These are phyloP conservation scores for Leptinotarsa undecemlineata DNA, from an alignment of 1,140 invertebrate species.

Conservation along the genomic window DNA sequence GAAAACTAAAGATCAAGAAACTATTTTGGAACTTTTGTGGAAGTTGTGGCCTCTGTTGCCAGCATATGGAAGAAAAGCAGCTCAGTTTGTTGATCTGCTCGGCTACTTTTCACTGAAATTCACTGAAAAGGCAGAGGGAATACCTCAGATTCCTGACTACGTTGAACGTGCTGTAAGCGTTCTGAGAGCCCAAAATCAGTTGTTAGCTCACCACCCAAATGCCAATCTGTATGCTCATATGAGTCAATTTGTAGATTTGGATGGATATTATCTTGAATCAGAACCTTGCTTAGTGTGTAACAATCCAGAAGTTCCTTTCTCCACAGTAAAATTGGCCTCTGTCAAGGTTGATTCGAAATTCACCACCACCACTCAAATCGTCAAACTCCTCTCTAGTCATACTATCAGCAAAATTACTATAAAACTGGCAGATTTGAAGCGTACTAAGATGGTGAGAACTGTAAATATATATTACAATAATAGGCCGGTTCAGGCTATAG, in stretches of 20 bases:
- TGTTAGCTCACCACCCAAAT: constrained; percentile 90
- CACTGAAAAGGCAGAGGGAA: constrained; percentile 43
- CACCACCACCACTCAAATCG: constrained; percentile 96
- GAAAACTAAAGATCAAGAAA: constrained; percentile 73
- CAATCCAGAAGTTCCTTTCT: constrained; percentile 92
- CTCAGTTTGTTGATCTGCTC: constrained; percentile 94
- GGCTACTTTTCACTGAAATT: constrained; percentile 61
- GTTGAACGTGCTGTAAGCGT: constrained; percentile 85
- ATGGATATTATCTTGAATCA: constrained; percentile 95
- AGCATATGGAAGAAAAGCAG: constrained; percentile 88
- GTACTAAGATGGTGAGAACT: constrained; percentile 95
- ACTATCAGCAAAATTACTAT: constrained; percentile 93
- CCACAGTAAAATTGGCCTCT: constrained; percentile 88
- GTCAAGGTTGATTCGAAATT: constrained; percentile 97
- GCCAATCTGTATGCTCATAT: constrained; percentile 90
- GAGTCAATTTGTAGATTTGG: constrained; percentile 89
- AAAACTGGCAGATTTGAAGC: constrained; percentile 91
- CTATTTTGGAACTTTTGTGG: constrained; percentile 84
- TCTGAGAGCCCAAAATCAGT: constrained; percentile 83
- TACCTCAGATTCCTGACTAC: constrained; percentile 67
- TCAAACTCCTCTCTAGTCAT: constrained; percentile 92
- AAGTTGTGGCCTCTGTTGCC: constrained; percentile 88
- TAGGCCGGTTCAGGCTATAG: constrained; percentile 91
- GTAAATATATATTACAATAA: constrained; percentile 98
- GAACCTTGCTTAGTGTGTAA: constrained; percentile 97